Base-by-base conservation (phyloP, 1,140 invertebrate species). In the Papilio polyxenes region DNA sequence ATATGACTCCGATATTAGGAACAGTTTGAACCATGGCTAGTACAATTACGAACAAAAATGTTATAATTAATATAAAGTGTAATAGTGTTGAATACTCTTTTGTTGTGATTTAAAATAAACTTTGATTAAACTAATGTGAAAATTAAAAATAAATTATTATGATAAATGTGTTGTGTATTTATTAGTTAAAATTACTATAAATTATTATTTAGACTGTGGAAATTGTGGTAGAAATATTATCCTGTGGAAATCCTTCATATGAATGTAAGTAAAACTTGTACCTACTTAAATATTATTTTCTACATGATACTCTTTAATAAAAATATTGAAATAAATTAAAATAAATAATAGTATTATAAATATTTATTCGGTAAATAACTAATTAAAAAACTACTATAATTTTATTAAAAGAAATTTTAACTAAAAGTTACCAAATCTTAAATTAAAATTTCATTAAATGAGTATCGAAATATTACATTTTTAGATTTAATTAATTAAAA, bases 71-170 rank as follows among this genome's bases (percentile, higher is more conserved):
- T 10, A 31, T 56, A 31, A 53, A 77, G 49, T 77, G 49, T 31
- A 37, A 23, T 11, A 62, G 76, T 79, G 56, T 44, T 72, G 37
- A 72, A 56, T 48, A 75, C 17, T 23, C 4, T 23, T 77, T 37
- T 31, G 44, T 77, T 37, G 44, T 53, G 48, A 51, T 53, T 77
- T 51, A 77, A 77, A 75, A 75, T 75, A 75, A 77, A 77, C 75
- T 77, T 53, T 77, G 49, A 77, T 53, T 53, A 51, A 13, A 49
- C n/a, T 48, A 75, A 20, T 75, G 17, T 75, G 17, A 11, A 11
- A 75, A 48, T 20, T 75, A 49, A 15, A 20, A 62, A 62, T n/a
- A 59, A 79, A 56, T 11, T 5, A 0, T 23, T 5, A 72, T 40
- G 5, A 72, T 37, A 37, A 40, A 72, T 65, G 59, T 72, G 65